Base-by-base conservation (phyloP, 2,888 invertebrate genomes). In the Chrysomela aeneicollis region DNA sequence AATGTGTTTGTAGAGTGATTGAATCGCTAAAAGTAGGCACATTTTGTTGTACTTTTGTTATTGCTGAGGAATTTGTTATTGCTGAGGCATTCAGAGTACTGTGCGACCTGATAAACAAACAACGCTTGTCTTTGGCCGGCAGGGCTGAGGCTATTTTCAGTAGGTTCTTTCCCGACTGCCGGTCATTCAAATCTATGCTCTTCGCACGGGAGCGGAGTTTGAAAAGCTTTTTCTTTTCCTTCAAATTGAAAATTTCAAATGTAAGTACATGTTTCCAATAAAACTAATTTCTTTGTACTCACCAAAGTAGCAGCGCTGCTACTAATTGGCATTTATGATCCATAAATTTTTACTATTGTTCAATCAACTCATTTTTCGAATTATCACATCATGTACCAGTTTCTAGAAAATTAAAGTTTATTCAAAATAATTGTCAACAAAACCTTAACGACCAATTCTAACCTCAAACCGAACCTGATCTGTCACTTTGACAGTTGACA, bases 1-100 rank as follows among this genome's bases (percentile, higher is more conserved):
- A 86, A 72, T 87, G 85, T 60, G 87, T 86, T 80, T 89, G 88
- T 76, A 88, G 80, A 71, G 81, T 82, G 30, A 64, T 58, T 51
- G 69, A 47, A 17, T 68, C 68, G 22, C 59, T 63, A 37, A 65
- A 62, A 3, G 52, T 47, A 10, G 67, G 42, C 35, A 66, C 47
- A 21, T 67, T 62, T 37, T 74, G 67, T 19, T 70, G 72, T 15
- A 58, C 54, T 65, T 78, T 78, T 32, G 71, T 71, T 64, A 74
- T 57, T 60, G 69, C 75, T 22, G 75, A 67, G n/a, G 75, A 69
- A 70, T 78, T 81, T 32, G 71, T 71, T 64, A 74, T 57, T 60
- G 69, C 75, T 22, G 75, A 67, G n/a, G 75, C 70, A 70, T 78
- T 81, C 69, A 88, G 76, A 53, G 85, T 85, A 67, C 86, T 86